Evolutionary conservation across 2,888 invertebrate genomes (phyloP).

Genomic region (Scaptomyza polygonia): DNA sequence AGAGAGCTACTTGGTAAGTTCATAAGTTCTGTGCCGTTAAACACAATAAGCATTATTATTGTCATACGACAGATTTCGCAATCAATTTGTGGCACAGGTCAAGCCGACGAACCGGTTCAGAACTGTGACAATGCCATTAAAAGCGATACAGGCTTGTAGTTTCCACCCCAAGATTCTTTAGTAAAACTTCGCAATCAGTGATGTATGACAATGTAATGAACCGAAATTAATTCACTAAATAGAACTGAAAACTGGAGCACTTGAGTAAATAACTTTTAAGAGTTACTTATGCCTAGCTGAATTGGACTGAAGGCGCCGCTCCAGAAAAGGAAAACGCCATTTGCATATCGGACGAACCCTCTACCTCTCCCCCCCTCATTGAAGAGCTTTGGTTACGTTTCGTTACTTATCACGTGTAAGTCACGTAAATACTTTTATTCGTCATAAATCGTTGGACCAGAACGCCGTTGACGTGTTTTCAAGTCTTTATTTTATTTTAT

Average conservation of each 20-base stretch:
- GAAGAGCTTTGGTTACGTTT: constrained; percentile 45
- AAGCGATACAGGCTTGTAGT: constrained; percentile 34
- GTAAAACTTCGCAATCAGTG: constrained; percentile 56
- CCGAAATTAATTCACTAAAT: constrained; percentile 74
- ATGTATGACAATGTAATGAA: constrained; percentile 79
- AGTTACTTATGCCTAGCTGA: constrained; percentile 29
- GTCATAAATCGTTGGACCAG: constrained; percentile 81
- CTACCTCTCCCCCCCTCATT: constrained; percentile 14
- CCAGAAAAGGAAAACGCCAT: constrained; percentile 47
- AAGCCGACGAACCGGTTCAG: constrained; percentile 62
- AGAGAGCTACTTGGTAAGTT: constrained; percentile 18
- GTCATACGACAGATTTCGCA: constrained; percentile 59
- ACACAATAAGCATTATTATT: constrained; percentile 58
- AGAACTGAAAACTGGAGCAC: constrained; percentile 68
- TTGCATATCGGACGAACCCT: constrained; percentile 41
- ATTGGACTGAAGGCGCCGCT: constrained; percentile 24
- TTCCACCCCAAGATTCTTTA: constrained; percentile 40
- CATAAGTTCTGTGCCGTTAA: constrained; percentile 69
- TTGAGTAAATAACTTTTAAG: constrained; percentile 54
- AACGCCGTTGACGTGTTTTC: constrained; percentile 70
- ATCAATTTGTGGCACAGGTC: constrained; percentile 77
- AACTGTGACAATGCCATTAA: constrained; percentile 73
- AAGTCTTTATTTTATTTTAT: constrained; percentile 21
- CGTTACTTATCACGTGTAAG: constrained; percentile 51
- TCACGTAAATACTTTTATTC: constrained; percentile 75